Evolutionary conservation across 2,888 invertebrate genomes (phyloP), one percentile per base, ranked within the genome.

Genomic region (Ptychoptera albimana): DNA sequence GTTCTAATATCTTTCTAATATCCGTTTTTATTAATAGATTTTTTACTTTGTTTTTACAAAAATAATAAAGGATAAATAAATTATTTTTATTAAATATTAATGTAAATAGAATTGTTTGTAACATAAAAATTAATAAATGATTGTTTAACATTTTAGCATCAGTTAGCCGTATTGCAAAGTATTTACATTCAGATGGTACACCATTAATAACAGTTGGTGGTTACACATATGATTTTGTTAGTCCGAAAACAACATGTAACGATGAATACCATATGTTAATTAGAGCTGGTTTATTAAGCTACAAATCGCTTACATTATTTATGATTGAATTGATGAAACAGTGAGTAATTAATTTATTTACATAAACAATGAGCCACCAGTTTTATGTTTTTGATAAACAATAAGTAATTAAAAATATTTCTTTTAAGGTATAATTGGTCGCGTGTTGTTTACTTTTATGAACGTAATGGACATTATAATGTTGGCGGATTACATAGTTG

Each of bases 141-240:
- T n/a, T n/a, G n/a, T 31, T 34, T 40, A 10, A 12, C 10, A 29
- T 45, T 69, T 39, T 69, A 88, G 89, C 89, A 12, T 79, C 81
- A 7, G 82, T 86, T 23, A 85, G 79, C 9, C 72, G 89, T 37
- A 76, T 85, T 48, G 74, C 79, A 23, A 86, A 85, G 62, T 86
- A 82, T 59, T 72, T 84, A 12, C 79, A 79, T 32, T 72, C 71
- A 29, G 77, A 81, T 8, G 79, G 79, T 8, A 77, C 75, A 0
- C 88, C 89, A 0, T 62, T 88, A 11, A 68, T 91, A 43, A 83
- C 88, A 0, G 81, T 84, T 1, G 87, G 86, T 1, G 89, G 83
- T 0, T 77, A 85, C 47, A 79, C 82, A 0, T 79, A 72, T 53
- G 87, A 88, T 62, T 89, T 87, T 58, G 77, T 79, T 29, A 67